Evolutionary conservation across 2,113 vertebrate genomes (phyloP), one percentile per base, ranked within the genome.

Genomic region (Leucoraja erinaceus): DNA sequence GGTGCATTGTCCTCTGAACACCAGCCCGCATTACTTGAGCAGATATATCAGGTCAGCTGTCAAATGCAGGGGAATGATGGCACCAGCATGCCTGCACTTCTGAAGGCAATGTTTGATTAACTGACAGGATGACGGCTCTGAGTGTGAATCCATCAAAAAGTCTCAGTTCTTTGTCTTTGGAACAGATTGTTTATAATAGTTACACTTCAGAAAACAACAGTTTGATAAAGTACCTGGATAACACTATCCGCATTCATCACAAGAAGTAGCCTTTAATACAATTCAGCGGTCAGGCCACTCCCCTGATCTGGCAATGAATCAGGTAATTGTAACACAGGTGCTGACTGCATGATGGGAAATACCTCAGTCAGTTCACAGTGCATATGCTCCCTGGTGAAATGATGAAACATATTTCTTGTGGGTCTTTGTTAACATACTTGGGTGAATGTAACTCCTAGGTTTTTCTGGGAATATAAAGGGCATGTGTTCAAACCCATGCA

Each of bases 191-290:
- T 91, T 74, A 72, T 72, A 72, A 72, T 91, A 72, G 70, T 72
- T 91, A 91, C 90, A 91, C 33, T 74, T 91, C 90, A 91, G 90
- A 72, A 91, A 91, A 91, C 90, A 91, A 72, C 33, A 72, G 90
- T 54, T 54, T 91, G 90, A 91, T 74, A 91, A 91, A 91, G 20
- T 22, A 63, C 68, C 90, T 74, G 68, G 54, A 28, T 90, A 90
- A 38, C 88, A 66, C 33, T 90, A 31, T 90, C 90, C 90, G 72
- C 33, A 72, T 91, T 54, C 31, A 54, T 91, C 66, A 91, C 70
- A 28, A 54, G 38, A 91, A 91, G 18, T 25, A 74, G 5, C 9
- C 38, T 72, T 74, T 91, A 91, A 91, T 91, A 90, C 22, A 54
- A 38, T 68, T 91, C 83, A 72, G 72, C 3, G 31, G 8, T 70